These are phyloP conservation scores for Mastomys coucha DNA, from an alignment of 2,113 vertebrate species.

Conservation along the genomic window DNA sequence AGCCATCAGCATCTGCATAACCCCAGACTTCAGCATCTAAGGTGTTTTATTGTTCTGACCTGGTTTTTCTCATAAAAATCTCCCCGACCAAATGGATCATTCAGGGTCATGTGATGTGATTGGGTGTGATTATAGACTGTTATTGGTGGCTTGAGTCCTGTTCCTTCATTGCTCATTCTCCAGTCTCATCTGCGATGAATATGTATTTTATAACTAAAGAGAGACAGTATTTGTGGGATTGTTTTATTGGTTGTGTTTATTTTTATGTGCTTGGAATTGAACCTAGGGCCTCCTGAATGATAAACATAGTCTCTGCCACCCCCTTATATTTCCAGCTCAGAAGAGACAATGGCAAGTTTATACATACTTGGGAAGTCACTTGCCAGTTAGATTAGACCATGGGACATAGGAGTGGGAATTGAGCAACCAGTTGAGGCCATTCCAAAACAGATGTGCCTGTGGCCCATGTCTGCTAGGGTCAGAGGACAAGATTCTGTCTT, in stretches of 20 bases:
- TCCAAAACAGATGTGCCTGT: not conserved
- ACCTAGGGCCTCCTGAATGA: not conserved
- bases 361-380: not conserved
- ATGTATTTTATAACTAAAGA: constrained; percentile 23
- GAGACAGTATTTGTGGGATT: not conserved
- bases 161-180: not conserved
- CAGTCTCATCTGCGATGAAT: not conserved
- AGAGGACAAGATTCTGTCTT: not conserved
- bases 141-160: not conserved
- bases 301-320: not conserved
- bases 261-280: not conserved
- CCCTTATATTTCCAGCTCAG: not conserved
- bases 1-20: not conserved
- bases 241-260: not conserved
- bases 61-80: not conserved
- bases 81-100: not conserved
- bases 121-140: not conserved
- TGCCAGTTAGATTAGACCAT: not conserved
- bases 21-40: not conserved
- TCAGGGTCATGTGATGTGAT: not conserved
- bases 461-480: not conserved
- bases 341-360: not conserved
- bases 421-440: not conserved
- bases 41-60: not conserved
- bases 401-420: not conserved